phyloP scores from a whole-genome alignment of 2,888 invertebrate genomes.

The Osmoderma eremita region DNA sequence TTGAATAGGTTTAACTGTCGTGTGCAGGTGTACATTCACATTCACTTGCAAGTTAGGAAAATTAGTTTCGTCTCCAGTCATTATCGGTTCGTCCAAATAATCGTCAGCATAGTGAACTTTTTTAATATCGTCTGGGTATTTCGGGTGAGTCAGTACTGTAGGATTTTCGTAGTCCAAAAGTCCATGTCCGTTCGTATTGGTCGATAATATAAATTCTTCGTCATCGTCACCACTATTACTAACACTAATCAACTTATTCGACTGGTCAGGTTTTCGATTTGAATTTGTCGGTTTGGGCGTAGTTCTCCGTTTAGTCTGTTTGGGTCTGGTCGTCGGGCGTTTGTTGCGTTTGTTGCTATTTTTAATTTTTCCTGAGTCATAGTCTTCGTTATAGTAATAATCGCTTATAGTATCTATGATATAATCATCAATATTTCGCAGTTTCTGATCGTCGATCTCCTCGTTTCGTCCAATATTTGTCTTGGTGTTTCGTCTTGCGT shows the following conservation, averaged over 20 bases:
- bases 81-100: constrained; percentile 5
- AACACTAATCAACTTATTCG: neutral
- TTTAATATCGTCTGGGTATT: constrained; percentile 17
- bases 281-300: constrained; percentile 3
- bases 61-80: constrained; percentile 3
- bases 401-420: constrained; percentile 35
- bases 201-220: constrained; percentile 13
- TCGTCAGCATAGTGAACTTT: constrained; percentile 24
- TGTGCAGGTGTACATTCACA: constrained; percentile 50
- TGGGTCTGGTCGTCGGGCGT: constrained; percentile 41
- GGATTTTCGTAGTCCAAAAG: constrained; percentile 3
- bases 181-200: constrained; percentile 16
- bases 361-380: constrained; percentile 29
- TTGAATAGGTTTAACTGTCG: constrained; percentile 31
- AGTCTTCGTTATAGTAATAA: constrained; percentile 38
- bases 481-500: neutral
- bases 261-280: constrained; percentile 11
- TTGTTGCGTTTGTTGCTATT: constrained; percentile 42
- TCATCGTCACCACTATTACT: neutral
- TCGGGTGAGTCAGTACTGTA: neutral
- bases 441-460: neutral
- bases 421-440: constrained; percentile 36
- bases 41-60: constrained; percentile 49
- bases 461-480: neutral
- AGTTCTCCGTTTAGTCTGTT: constrained; percentile 39